Base-by-base conservation (phyloP, 2,113 vertebrate genomes). In the Sylvilagus bachmani region DNA sequence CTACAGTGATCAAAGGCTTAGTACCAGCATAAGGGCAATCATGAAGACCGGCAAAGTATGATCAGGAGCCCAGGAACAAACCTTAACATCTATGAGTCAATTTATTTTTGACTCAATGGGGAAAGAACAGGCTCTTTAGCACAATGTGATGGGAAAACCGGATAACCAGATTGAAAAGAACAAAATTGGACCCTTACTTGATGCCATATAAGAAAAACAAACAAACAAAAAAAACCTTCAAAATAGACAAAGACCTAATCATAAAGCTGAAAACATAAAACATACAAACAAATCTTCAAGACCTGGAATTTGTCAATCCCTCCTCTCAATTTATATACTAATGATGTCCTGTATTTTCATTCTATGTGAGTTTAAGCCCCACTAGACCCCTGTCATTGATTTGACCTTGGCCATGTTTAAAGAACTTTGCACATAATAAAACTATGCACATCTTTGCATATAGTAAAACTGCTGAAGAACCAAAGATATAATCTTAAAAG, bases 401-500 rank as follows among this genome's bases (percentile, higher is more conserved):
- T 49, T 69, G 55, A 53, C 6, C 51, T n/a, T 89, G 21, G 66
- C 9, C 29, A 3, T 71, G 17, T 61, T 44, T 25, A 82, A 53
- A 90, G 69, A 75, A 90, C 75, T 82, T 77, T 66, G n/a, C 53
- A 69, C 70, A 24, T 64, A 71, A 6, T 81, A 29, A 86, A 85
- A 58, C 10, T 29, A 62, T 62, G 0, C 22, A 31, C n/a, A 66
- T 38, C 75, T 82, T 77, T 66, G 38, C 53, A 69, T 62, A 22
- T 55, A 71, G 9, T 86, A 25, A 86, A 85, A 58, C 7, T 29
- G 25, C 24, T 33, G 55, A 70, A 92, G 71, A 75, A 31, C 62
- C 89, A 89, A 90, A 92, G 36, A 44, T 69, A 69, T 38, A 22
- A 53, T 69, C 79, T 92, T 44, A 71, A 89, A 77, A 25, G 6